A percentile compares a stretch with the other conserved stretches of the same genome.
phyloP scores from a whole-genome alignment of 2,113 vertebrate species.

The Prionailurus viverrinus region DNA sequence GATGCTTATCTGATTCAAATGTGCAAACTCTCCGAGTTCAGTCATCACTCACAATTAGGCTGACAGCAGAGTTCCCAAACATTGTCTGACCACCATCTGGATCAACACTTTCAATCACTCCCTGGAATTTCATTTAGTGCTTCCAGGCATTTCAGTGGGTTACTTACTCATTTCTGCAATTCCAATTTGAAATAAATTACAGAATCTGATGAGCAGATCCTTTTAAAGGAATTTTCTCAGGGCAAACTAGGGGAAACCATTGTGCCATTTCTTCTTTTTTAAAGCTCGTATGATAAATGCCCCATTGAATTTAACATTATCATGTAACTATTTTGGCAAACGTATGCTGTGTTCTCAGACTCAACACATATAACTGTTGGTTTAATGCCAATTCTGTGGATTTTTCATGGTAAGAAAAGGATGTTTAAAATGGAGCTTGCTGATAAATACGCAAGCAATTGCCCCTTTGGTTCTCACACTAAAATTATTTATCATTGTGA shows the following conservation, averaged over 20 bases:
- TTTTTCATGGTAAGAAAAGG: conserved; percentile 71
- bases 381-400: conserved; percentile 57
- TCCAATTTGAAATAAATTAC: conserved; percentile 39
- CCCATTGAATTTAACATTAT: conserved; percentile 66
- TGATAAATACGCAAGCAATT: background rate
- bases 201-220: background rate
- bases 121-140: conserved; percentile 60
- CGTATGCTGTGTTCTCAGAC: conserved; percentile 64
- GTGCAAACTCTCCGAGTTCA: conserved; percentile 21
- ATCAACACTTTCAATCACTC: conserved; percentile 37
- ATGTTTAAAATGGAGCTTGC: conserved; percentile 48
- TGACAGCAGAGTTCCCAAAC: conserved; percentile 56
- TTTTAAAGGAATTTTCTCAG: conserved; percentile 54
- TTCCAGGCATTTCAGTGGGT: conserved; percentile 51
- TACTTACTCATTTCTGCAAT: conserved; percentile 51
- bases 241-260: background rate
- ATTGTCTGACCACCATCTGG: conserved; percentile 46
- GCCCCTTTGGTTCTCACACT: background rate
- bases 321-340: conserved; percentile 66
- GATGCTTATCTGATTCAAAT: conserved; percentile 61
- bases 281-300: conserved; percentile 63
- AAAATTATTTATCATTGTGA: conserved; percentile 24
- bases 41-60: conserved; percentile 38
- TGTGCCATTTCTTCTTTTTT: conserved; percentile 37
- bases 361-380: conserved; percentile 72